A percentile compares a stretch with the other conserved stretches of the same genome.
Conservation (phyloP, 2,797 vertebrate species). For the Darevskia nairensis region DNA sequence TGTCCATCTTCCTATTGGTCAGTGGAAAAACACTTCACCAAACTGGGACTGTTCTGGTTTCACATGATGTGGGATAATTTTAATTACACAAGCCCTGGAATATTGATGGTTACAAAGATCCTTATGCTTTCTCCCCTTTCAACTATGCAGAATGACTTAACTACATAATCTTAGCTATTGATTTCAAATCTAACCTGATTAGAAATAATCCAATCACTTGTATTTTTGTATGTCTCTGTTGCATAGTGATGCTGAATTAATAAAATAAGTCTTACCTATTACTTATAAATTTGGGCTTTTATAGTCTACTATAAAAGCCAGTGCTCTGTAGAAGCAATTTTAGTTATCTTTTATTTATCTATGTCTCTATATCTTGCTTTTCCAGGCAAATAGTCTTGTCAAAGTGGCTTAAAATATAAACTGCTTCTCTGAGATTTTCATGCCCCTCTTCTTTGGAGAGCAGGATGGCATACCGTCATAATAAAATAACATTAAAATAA, state of each 20-base stretch:
- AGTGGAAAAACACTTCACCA: conserved; percentile 31
- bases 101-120: not conserved
- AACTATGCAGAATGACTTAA: conserved; percentile 1
- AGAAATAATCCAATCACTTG: not conserved
- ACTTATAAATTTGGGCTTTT: not conserved
- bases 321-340: not conserved
- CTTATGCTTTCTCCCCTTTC: not conserved
- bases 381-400: too few species aligned
- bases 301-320: not conserved
- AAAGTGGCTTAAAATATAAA: too few species aligned
- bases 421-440: too few species aligned
- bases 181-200: not conserved
- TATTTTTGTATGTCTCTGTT: not conserved
- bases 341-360: too few species aligned
- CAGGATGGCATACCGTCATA: too few species aligned
- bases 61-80: conserved; percentile 24
- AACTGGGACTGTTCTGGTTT: conserved; percentile 16
- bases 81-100: conserved; percentile 17
- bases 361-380: too few species aligned
- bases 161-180: not conserved
- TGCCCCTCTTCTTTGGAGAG: too few species aligned
- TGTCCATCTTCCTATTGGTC: conserved; percentile 30
- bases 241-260: not conserved
- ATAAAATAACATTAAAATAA: too few species aligned
- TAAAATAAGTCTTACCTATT: not conserved